Percentiles rank a stretch among this genome's conserved stretches.
Conservation (phyloP, 2,113 vertebrate genomes). For the Corythaeola cristata region DNA sequence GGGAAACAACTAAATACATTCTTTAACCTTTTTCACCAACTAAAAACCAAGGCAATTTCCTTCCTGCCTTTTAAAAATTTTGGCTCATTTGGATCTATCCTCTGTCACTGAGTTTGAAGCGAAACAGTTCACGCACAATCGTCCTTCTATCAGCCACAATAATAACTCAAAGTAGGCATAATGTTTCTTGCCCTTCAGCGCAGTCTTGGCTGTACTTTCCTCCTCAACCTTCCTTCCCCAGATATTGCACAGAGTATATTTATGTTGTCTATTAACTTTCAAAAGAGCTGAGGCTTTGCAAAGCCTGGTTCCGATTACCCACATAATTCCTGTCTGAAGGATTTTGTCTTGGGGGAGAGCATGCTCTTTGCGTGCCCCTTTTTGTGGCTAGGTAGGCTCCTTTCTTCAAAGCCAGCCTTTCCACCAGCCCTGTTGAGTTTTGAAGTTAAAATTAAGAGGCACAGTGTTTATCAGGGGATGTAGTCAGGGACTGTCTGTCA, state of each 20-base stretch:
- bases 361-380: neutral
- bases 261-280: conserved; percentile 41
- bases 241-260: neutral
- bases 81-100: neutral
- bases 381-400: neutral
- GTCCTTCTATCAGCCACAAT: neutral
- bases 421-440: neutral
- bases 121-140: neutral
- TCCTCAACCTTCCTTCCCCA: neutral
- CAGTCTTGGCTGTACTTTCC: neutral
- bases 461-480: neutral
- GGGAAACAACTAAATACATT: neutral
- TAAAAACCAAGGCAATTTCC: neutral
- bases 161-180: neutral
- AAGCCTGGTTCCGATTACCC: conserved; percentile 34
- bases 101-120: neutral
- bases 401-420: neutral
- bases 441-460: neutral
- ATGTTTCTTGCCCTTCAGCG: neutral
- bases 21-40: neutral
- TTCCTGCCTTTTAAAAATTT: neutral
- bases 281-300: conserved; percentile 4
- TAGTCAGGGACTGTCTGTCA: neutral
- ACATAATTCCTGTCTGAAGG: neutral
- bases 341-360: neutral